Conservation (phyloP, 2,113 vertebrate genomes). For the Entelurus aequoreus region DNA sequence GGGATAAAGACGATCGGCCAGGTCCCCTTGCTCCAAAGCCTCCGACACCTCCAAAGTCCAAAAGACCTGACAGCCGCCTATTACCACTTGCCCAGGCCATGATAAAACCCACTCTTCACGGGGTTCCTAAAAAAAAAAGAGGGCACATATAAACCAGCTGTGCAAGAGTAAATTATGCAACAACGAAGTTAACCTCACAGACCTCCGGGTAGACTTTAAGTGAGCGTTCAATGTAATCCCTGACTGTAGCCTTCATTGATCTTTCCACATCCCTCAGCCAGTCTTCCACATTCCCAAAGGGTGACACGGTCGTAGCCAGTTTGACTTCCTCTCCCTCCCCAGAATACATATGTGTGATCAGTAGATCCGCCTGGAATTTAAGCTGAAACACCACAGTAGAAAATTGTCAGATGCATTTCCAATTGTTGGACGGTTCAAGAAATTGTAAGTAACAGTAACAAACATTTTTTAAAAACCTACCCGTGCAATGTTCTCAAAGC, state of each 20-base stretch:
- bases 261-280: conserved; percentile 86
- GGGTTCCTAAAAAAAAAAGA: conserved; percentile 44
- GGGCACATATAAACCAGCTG: not conserved
- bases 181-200: conserved; percentile 4
- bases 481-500: conserved; percentile 86
- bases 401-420: not conserved
- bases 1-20: conserved; percentile 75
- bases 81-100: conserved; percentile 94
- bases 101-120: conserved; percentile 81
- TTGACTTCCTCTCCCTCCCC: conserved; percentile 86
- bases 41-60: conserved; percentile 86
- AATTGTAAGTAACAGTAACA: not conserved
- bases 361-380: conserved; percentile 82
- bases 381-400: conserved; percentile 67
- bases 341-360: conserved; percentile 91
- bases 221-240: conserved; percentile 78
- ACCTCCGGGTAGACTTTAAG: conserved; percentile 78
- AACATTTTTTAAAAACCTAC: conserved; percentile 52
- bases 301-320: conserved; percentile 69
- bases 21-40: conserved; percentile 75
- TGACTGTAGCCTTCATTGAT: conserved; percentile 83
- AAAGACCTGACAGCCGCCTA: conserved; percentile 88
- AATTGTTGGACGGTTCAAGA: not conserved
- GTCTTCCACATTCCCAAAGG: conserved; percentile 82
- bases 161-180: not conserved